phyloP scores from a whole-genome alignment of 2,113 vertebrate genomes.

The Eclectus roratus region DNA sequence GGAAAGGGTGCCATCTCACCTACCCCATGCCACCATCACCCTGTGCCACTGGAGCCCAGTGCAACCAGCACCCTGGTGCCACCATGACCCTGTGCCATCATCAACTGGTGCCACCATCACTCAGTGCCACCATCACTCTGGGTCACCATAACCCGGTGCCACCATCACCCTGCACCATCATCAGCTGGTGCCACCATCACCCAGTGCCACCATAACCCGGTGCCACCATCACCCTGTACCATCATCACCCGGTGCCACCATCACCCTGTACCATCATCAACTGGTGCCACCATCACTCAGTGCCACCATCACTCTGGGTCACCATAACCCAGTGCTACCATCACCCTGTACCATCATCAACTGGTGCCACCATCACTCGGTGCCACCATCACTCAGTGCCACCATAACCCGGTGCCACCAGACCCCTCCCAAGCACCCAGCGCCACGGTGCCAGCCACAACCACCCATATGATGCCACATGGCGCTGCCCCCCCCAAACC shows the following conservation, averaged over 20 bases:
- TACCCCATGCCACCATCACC: not conserved
- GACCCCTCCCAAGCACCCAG: not conserved
- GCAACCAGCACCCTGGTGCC: not conserved
- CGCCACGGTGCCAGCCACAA: not conserved
- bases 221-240: not conserved
- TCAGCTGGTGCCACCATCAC: not conserved
- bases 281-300: not conserved
- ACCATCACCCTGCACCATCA: not conserved
- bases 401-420: not conserved
- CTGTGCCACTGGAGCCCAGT: not conserved
- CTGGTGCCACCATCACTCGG: not conserved
- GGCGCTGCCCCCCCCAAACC: not conserved
- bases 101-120: not conserved
- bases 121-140: not conserved
- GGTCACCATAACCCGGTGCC: not conserved
- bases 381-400: no score
- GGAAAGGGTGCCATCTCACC: not conserved
- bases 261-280: not conserved
- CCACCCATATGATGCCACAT: not conserved
- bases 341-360: not conserved
- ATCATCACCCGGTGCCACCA: not conserved
- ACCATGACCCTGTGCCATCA: not conserved
- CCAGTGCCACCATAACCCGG: not conserved
- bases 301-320: not conserved
- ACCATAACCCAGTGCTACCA: not conserved